phyloP scores from a whole-genome alignment of 2,797 vertebrate species.

The Sebastes hopkinsi region DNA sequence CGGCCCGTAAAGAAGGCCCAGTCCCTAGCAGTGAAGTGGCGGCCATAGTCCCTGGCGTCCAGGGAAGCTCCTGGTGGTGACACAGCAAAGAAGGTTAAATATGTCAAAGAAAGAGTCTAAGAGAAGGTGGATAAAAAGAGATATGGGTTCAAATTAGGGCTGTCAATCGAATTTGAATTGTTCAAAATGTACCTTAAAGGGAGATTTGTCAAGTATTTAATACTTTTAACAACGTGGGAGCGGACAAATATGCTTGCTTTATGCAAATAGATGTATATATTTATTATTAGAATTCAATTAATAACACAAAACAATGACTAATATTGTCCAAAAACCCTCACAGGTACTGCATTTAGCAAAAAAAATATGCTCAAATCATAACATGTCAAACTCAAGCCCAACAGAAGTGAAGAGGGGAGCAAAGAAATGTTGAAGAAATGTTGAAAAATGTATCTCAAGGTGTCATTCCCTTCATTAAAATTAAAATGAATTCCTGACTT shows the following conservation, averaged over 20 bases:
- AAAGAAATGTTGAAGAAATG: not conserved
- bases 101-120: not conserved
- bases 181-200: too few species aligned
- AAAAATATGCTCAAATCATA: too few species aligned
- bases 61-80: slow-evolving; percentile 86
- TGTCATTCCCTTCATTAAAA: not conserved
- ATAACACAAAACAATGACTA: too few species aligned
- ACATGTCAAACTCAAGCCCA: too few species aligned
- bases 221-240: too few species aligned
- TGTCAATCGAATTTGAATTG: too few species aligned
- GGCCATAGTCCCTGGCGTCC: slow-evolving; percentile 86
- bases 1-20: slow-evolving; percentile 95
- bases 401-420: not conserved
- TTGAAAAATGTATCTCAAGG: not conserved
- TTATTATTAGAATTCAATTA: too few species aligned
- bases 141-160: not conserved
- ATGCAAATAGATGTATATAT: too few species aligned
- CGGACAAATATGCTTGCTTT: too few species aligned
- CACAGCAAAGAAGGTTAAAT: not conserved
- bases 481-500: not conserved
- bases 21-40: slow-evolving; percentile 87
- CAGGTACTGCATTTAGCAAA: too few species aligned
- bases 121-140: not conserved
- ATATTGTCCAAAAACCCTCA: too few species aligned
- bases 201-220: too few species aligned